Base-by-base conservation (phyloP, 2,113 vertebrate genomes). In the Andinoacara biseriatus region DNA sequence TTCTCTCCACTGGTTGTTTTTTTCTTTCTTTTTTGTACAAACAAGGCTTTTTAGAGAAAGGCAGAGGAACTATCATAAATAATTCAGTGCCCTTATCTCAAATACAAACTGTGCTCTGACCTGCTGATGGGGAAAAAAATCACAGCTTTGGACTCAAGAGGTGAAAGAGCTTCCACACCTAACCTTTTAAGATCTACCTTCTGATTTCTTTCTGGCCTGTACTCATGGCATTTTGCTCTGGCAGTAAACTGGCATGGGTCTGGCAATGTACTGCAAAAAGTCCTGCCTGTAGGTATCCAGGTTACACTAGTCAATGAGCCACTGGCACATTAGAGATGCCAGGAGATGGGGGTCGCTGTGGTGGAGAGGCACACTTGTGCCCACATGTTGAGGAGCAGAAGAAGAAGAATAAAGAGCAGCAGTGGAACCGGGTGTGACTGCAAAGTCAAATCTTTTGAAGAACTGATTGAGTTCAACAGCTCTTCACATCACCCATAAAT, bases 81-180 rank as follows among this genome's bases (percentile, higher is more conserved):
- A 82, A 88, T 86, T 74, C 67, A 81, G 29, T 38, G 4, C 15
- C 43, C 35, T 46, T 40, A 26, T 74, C 31, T 82, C 38, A 62
- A 13, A 74, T 57, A 24, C 40, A 61, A 75, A 75, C 38, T 46
- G 46, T 33, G 49, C 24, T 72, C 5, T 52, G 65, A 52, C 43
- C 65, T 15, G 17, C 29, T 72, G 24, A 72, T 72, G 43, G 17
- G 43, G 11, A 52, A 26, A 26, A 26, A 52, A 72, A 52, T 17
- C 24, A 31, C 29, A 72, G 65, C 52, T 10, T 31, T 72, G 24
- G 24, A 72, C 65, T 29, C 29, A 49, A 52, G 11, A 46, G 65
- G 24, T 69, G 17, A 69, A 69, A 31, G 40, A 3, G 10, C 65
- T 69, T 69, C 10, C 22, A 46, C 63, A 69, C 29, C 40, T 49